These are phyloP conservation scores for Dryas iulia DNA, from an alignment of 1,140 invertebrate genomes.

Conservation along the genomic window DNA sequence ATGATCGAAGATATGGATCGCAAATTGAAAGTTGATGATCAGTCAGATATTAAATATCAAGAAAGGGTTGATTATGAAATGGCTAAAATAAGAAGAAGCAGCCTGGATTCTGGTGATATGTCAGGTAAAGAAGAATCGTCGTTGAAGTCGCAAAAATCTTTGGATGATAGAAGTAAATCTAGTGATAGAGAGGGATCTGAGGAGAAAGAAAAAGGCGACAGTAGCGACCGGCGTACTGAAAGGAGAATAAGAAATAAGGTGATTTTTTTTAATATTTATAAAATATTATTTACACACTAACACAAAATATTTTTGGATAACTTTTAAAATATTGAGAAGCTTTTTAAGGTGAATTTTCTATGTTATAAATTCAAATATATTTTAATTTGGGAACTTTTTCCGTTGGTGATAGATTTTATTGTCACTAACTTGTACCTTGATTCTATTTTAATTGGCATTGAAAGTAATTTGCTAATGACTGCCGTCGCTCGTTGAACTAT, in stretches of 20 bases:
- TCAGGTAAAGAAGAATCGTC: conserved; percentile 67
- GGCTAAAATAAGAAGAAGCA: conserved; percentile 78
- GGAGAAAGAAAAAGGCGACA: conserved; percentile 80
- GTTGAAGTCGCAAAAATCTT: conserved; percentile 81
- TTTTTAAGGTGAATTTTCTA: not conserved
- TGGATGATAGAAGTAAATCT: conserved; percentile 80
- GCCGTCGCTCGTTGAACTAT: too few species aligned
- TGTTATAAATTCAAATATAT: too few species aligned
- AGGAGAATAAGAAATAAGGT: conserved; percentile 86
- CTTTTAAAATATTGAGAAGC: not conserved
- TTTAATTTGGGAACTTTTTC: too few species aligned
- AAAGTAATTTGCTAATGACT: too few species aligned
- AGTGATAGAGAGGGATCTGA: conserved; percentile 78
- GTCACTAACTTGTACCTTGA: too few species aligned
- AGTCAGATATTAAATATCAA: conserved; percentile 37
- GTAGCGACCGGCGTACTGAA: conserved; percentile 82
- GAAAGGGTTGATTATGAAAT: conserved; percentile 23
- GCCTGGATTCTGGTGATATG: conserved; percentile 79
- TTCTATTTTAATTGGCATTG: too few species aligned
- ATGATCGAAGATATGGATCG: conserved; percentile 72
- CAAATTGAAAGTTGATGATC: conserved; percentile 58
- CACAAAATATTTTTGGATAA: not conserved
- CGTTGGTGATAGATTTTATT: too few species aligned
- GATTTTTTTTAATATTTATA: conserved; percentile 23
- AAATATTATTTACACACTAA: too few species aligned